Evolutionary conservation across 2,797 vertebrate genomes (phyloP).

Genomic region (Pipistrellus pygmaeus): DNA sequence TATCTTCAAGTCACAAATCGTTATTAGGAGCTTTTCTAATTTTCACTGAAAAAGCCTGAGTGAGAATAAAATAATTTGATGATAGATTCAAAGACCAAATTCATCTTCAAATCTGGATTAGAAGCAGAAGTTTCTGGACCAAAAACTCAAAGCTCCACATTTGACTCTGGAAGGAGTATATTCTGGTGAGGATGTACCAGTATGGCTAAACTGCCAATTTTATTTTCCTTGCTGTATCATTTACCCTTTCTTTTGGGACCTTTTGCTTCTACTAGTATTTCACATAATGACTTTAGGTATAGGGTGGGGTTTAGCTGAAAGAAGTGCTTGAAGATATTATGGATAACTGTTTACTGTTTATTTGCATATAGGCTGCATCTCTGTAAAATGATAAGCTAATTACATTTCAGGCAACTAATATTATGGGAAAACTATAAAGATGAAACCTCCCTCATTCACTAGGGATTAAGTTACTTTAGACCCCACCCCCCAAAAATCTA

Average conservation of each 20-base stretch:
- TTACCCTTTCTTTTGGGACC: not conserved
- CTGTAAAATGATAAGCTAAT: not conserved
- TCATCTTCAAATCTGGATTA: not conserved
- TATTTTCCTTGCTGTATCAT: not conserved
- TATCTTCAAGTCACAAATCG: not conserved
- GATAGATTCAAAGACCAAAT: not conserved
- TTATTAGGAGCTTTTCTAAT: not conserved
- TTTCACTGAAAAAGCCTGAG: slow-evolving; percentile 12
- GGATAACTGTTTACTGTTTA: not conserved
- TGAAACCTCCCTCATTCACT: not conserved
- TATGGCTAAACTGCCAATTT: not conserved
- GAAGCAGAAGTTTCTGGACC: not conserved
- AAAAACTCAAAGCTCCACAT: slow-evolving; percentile 1
- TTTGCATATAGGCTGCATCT: not conserved
- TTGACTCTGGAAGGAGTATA: not conserved
- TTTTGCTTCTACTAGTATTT: not conserved
- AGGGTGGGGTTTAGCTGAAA: not conserved
- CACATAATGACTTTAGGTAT: not conserved
- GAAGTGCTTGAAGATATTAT: not conserved
- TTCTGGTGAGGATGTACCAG: not conserved
- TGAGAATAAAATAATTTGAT: slow-evolving; percentile 13
- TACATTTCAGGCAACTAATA: slow-evolving; percentile 1
- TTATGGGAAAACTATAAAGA: not conserved
- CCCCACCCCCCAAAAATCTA: not conserved
- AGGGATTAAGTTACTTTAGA: not conserved